These are phyloP conservation scores for Nasonovia ribisnigri DNA, from an alignment of 2,888 invertebrate genomes.

Conservation along the genomic window DNA sequence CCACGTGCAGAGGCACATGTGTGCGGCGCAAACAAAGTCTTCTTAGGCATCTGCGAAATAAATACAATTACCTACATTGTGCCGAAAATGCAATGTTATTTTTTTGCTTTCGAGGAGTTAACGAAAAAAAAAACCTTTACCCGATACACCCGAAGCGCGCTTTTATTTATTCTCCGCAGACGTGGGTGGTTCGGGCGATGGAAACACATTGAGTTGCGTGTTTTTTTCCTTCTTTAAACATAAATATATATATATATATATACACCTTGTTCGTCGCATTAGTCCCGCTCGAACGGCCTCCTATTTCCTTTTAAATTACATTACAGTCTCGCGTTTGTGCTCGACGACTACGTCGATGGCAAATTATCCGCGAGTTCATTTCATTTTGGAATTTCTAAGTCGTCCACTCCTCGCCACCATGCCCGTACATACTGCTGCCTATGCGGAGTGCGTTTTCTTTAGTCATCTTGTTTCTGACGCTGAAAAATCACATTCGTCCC, in stretches of 20 bases:
- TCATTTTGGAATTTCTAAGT: slow-evolving; percentile 42
- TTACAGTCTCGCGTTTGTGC: slow-evolving; percentile 58
- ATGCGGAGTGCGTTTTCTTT: not conserved
- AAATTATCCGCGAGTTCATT: slow-evolving; percentile 61
- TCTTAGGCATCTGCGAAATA: not conserved
- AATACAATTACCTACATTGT: not conserved
- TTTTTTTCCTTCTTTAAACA: slow-evolving; percentile 27
- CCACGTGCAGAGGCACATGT: not conserved
- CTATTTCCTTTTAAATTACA: slow-evolving; percentile 64
- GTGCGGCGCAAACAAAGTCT: not conserved
- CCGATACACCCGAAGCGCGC: not conserved
- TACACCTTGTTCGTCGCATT: slow-evolving; percentile 53
- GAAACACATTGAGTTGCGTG: slow-evolving; percentile 48
- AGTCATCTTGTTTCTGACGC: not conserved
- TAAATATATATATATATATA: not conserved
- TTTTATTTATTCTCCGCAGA: slow-evolving; percentile 49
- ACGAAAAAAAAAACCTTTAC: slow-evolving; percentile 24
- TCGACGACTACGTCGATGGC: slow-evolving; percentile 29
- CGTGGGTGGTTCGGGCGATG: slow-evolving; percentile 30
- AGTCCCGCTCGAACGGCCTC: slow-evolving; percentile 55
- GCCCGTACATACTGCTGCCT: not conserved
- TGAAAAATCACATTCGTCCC: slow-evolving; percentile 20
- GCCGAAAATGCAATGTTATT: not conserved
- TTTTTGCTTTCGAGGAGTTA: slow-evolving; percentile 2
- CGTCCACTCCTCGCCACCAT: not conserved